Evolutionary conservation across 2,113 vertebrate genomes (phyloP).

Genomic region (Mormyrus iriodes): DNA sequence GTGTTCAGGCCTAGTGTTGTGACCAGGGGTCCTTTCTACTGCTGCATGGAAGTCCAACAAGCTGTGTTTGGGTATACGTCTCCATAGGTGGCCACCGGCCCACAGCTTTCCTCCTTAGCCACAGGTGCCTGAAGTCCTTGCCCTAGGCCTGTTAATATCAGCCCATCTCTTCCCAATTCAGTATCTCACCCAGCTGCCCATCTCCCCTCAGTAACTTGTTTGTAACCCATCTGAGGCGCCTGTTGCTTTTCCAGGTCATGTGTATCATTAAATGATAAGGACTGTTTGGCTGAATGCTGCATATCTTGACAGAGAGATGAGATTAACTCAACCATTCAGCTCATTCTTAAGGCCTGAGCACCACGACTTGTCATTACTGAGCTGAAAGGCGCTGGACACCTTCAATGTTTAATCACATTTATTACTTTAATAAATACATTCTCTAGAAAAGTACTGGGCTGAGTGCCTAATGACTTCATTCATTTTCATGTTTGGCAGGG

Average conservation of each 20-base stretch:
- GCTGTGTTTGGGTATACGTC: neutral
- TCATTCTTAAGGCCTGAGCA: neutral
- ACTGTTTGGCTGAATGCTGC: neutral
- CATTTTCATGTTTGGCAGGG: constrained; percentile 17
- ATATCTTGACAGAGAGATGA: neutral
- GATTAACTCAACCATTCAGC: neutral
- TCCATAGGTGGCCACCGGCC: neutral
- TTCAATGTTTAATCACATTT: neutral
- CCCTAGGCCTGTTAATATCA: too few species aligned
- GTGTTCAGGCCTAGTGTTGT: neutral
- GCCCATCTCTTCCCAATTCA: too few species aligned
- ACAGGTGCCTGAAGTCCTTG: neutral
- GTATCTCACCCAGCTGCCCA: too few species aligned
- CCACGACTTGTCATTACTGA: neutral
- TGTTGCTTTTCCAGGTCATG: neutral
- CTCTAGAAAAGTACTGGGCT: neutral
- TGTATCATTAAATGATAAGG: neutral
- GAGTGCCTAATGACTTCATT: neutral
- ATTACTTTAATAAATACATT: neutral
- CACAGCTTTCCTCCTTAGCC: neutral
- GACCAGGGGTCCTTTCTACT: neutral
- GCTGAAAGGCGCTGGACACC: neutral
- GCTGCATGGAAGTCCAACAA: neutral
- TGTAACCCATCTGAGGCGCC: constrained; percentile 35
- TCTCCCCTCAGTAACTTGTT: constrained; percentile 35